phyloP scores from a whole-genome alignment of 2,888 invertebrate species.

The Hemicrepidius hirtus region DNA sequence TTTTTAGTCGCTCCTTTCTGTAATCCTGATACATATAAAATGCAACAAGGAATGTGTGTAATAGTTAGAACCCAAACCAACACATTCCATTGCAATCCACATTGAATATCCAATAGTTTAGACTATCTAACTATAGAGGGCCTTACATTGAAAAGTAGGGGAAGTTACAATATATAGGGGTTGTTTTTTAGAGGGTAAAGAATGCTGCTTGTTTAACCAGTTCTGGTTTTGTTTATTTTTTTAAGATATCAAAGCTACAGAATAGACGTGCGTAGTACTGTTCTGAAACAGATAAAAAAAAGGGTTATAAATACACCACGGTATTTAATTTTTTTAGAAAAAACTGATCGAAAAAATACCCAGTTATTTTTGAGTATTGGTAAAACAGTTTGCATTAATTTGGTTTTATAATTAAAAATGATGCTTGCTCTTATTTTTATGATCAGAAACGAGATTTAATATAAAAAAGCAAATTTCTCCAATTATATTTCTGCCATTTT shows the following conservation, averaged over 20 bases:
- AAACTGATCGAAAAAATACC: too few species aligned
- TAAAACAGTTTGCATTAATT: too few species aligned
- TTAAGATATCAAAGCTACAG: not conserved
- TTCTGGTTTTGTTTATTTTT: constrained; percentile 4
- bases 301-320: too few species aligned
- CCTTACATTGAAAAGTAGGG: not conserved
- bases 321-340: too few species aligned
- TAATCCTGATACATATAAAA: not conserved
- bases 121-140: constrained; percentile 15
- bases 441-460: too few species aligned
- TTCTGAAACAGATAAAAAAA: not conserved
- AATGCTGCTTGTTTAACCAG: constrained; percentile 10
- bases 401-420: too few species aligned
- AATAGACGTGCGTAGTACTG: constrained; percentile 31
- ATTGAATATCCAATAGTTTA: not conserved
- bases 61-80: not conserved
- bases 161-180: not conserved
- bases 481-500: too few species aligned
- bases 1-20: not conserved
- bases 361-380: too few species aligned
- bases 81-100: too few species aligned
- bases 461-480: too few species aligned
- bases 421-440: too few species aligned
- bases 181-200: not conserved
- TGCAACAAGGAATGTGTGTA: not conserved